Evolutionary conservation across 2,888 invertebrate genomes (phyloP).

Genomic region (Campopleginae sp.): DNA sequence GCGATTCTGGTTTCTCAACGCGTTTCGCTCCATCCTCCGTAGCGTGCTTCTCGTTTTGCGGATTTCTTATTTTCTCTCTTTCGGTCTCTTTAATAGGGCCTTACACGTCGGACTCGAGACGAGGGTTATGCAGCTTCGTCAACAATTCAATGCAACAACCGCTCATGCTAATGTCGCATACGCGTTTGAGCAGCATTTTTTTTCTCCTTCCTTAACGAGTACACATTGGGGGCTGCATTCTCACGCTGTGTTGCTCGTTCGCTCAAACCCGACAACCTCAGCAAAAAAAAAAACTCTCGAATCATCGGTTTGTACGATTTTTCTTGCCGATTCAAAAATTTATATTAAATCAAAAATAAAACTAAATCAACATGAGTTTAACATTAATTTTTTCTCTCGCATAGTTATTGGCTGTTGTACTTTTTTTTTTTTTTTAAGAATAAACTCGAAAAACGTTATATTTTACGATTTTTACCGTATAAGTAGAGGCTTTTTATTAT

Average conservation of each 20-base stretch:
- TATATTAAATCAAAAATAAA: background rate
- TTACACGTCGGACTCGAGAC: conserved; percentile 16
- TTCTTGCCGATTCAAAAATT: background rate
- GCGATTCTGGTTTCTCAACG: conserved; percentile 12
- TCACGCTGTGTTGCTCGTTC: conserved; percentile 49
- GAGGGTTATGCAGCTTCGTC: conserved; percentile 9
- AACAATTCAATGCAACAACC: conserved; percentile 57
- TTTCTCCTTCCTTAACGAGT: conserved; percentile 14
- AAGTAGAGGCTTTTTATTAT: background rate
- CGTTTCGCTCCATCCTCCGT: background rate
- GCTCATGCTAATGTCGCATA: conserved; percentile 58
- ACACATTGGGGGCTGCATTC: conserved; percentile 48
- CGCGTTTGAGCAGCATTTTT: conserved; percentile 38
- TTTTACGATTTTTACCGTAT: background rate
- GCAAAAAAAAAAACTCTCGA: background rate
- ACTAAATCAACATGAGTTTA: background rate
- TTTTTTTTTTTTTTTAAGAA: background rate
- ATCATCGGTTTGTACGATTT: background rate
- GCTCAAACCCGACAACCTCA: background rate
- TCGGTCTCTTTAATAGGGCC: background rate
- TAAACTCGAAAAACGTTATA: background rate
- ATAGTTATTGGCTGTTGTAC: background rate
- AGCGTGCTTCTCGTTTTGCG: conserved; percentile 7
- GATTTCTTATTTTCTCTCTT: conserved; percentile 12
- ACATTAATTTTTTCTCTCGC: background rate